Base-by-base conservation (phyloP, 2,113 vertebrate genomes). In the Ovibos moschatus region DNA sequence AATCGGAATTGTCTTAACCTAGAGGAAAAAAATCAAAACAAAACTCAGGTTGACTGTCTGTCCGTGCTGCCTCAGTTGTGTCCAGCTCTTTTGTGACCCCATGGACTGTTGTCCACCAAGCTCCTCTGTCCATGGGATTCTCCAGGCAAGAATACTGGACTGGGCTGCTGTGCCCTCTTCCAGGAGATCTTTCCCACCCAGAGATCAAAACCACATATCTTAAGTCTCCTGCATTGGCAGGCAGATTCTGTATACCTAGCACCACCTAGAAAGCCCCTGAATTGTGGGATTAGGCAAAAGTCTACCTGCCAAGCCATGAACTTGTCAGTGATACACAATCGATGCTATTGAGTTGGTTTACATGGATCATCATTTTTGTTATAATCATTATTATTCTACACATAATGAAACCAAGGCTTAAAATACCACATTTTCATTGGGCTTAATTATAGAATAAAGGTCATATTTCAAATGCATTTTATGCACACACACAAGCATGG, bases 51-150 rank as follows among this genome's bases (percentile, higher is more conserved):
- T 83, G 43, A 82, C 43, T 13, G 7, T 53, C 25, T 2, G 3
- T 74, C 36, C 1, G 0, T 27, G 40, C 6, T 7, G 3, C 3
- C 40, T 76, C 36, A 27, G 40, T 15, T 2, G 0, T 8, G 6
- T 76, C 40, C 71, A 76, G 25, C 23, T 43, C 71, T 76, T 76
- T 43, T 76, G 71, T 43, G 40, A 43, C 12, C 40, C 6, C 23
- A 14, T 43, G 12, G 23, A 43, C 71, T 15, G 1, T 14, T 43
- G 71, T 43, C 71, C 0, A 0, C 40, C 40, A 76, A 17, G 40
- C 71, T 43, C 40, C 71, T 76, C 40, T 76, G 71, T 76, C 71
- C 71, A 27, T 43, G 71, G 40, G 71, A 76, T 76, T 43, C 23
- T 43, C 71, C 23, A 76, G 40, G 23, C 40, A 43, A 76, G 71